Evolutionary conservation across 1,140 invertebrate species (phyloP).

Genomic region (Colletes latitarsis): DNA sequence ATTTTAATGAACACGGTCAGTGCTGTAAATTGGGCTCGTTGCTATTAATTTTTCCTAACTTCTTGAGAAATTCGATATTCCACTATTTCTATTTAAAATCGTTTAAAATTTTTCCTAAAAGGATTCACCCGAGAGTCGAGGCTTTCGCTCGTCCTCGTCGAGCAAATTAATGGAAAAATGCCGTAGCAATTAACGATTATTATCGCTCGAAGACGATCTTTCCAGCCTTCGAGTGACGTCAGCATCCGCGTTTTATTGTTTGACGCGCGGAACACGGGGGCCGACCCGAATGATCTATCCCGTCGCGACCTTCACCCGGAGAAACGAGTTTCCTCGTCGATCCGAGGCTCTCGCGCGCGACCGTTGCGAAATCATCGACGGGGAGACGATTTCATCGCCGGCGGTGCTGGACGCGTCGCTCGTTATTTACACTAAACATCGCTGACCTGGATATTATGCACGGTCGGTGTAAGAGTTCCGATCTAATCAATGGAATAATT

Average conservation of each 20-base stretch:
- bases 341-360: background rate
- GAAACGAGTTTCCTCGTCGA: slow-evolving; percentile 19
- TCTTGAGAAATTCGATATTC: no score
- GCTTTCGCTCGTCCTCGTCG: background rate
- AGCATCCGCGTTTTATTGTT: slow-evolving; percentile 42
- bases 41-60: no score
- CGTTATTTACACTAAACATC: background rate
- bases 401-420: background rate
- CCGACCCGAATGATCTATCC: slow-evolving; percentile 30
- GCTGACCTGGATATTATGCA: slow-evolving; percentile 40
- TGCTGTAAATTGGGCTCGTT: no score
- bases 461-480: background rate
- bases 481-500: slow-evolving; percentile 15
- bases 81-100: no score
- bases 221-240: slow-evolving; percentile 14
- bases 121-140: background rate
- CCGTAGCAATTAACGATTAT: slow-evolving; percentile 27
- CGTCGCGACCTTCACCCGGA: slow-evolving; percentile 31
- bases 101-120: no score
- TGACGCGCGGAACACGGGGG: background rate
- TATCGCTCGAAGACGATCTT: slow-evolving; percentile 31
- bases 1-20: no score
- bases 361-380: background rate
- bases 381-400: slow-evolving; percentile 23
- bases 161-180: slow-evolving; percentile 30